phyloP scores from a whole-genome alignment of 2,797 vertebrate species.

The Premnoplex brunnescens region DNA sequence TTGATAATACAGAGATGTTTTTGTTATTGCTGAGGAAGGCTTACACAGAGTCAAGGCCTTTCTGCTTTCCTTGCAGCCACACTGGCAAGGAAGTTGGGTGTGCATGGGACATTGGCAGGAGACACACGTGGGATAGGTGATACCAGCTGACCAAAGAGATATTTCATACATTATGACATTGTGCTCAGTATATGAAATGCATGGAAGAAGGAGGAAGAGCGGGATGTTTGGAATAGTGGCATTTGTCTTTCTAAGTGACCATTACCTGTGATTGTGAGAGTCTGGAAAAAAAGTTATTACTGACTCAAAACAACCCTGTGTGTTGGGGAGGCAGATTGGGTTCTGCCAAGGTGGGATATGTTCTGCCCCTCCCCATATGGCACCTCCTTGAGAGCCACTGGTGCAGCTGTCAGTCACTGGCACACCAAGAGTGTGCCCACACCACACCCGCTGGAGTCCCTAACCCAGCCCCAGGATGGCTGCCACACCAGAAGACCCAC shows the following conservation, averaged over 20 bases:
- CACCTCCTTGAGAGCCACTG: neutral
- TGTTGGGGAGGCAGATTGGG: neutral
- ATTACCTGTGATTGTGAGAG: neutral
- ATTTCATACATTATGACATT: neutral
- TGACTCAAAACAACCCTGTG: neutral
- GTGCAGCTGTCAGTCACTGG: neutral
- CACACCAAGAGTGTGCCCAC: neutral
- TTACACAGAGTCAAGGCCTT: neutral
- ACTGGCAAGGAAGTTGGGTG: too few species aligned
- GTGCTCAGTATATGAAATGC: neutral
- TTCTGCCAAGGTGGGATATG: neutral
- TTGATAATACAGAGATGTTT: neutral
- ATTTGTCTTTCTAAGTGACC: neutral
- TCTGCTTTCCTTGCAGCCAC: neutral
- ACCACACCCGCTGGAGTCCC: too few species aligned
- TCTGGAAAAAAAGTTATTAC: neutral
- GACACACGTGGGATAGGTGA: neutral
- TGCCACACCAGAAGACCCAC: neutral
- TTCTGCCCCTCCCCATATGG: too few species aligned
- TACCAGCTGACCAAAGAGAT: neutral
- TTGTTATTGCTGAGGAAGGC: neutral
- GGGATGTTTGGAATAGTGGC: fast-evolving
- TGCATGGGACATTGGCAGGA: neutral
- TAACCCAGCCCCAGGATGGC: neutral
- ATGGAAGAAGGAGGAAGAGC: neutral